phyloP scores from a whole-genome alignment of 2,113 vertebrate species.

The Polypterus bichir region DNA sequence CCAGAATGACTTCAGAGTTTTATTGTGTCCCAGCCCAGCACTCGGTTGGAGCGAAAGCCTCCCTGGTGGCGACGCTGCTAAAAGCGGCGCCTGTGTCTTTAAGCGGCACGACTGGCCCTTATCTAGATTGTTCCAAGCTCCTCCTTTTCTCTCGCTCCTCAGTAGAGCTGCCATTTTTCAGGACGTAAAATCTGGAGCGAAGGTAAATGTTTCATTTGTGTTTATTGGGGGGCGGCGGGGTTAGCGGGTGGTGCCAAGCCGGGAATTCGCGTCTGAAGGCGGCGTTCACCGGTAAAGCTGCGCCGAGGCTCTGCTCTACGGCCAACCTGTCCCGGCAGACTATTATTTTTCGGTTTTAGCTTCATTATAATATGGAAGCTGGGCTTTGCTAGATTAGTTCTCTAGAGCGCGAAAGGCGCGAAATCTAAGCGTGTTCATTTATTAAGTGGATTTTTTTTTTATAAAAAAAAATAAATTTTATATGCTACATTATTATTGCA shows the following conservation, averaged over 20 bases:
- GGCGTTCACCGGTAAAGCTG: not conserved
- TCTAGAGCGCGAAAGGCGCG: constrained; percentile 5
- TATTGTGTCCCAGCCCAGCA: not conserved
- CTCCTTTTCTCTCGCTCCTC: constrained; percentile 10
- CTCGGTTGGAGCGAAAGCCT: not conserved
- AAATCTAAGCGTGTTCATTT: not conserved
- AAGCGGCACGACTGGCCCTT: constrained; percentile 1
- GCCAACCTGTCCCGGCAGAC: too few relatives aligned
- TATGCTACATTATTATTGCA: not conserved
- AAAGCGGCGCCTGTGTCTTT: constrained; percentile 2
- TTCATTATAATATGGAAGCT: not conserved
- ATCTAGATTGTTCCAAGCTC: constrained; percentile 10
- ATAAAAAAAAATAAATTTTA: not conserved
- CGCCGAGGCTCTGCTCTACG: not conserved
- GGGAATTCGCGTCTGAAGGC: not conserved
- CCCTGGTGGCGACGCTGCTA: not conserved
- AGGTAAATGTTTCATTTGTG: constrained; percentile 9
- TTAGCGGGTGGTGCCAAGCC: not conserved
- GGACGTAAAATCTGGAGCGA: constrained; percentile 10
- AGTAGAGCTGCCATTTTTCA: constrained; percentile 19
- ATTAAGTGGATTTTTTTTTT: not conserved
- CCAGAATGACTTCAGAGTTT: too few relatives aligned
- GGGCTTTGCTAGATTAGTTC: not conserved
- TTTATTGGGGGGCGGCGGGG: not conserved
- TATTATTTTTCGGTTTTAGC: too few relatives aligned